Evolutionary conservation across 1,140 invertebrate species (phyloP).

Genomic region (Paraescarpia echinospica): DNA sequence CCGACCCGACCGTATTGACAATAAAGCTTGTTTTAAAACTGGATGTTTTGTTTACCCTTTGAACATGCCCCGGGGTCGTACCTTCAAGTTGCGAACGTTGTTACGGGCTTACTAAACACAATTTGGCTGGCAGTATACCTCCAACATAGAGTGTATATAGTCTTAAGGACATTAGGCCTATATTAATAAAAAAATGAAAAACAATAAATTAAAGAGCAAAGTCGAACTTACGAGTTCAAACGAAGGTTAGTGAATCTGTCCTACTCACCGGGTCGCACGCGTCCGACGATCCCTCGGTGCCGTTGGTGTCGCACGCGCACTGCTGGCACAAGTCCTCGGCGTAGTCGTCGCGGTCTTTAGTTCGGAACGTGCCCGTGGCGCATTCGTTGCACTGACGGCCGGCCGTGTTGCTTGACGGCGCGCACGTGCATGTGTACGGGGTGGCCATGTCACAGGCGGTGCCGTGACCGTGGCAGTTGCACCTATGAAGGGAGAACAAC

Average conservation of each 20-base stretch:
- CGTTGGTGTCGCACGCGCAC: conserved; percentile 57
- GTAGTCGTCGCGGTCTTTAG: background rate
- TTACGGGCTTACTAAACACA: too few relatives aligned
- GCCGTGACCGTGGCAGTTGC: conserved; percentile 56
- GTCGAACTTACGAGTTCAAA: too few relatives aligned
- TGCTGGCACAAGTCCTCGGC: background rate
- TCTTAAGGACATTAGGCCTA: too few relatives aligned
- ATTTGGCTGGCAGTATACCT: too few relatives aligned
- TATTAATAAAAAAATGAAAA: too few relatives aligned
- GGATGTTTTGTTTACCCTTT: too few relatives aligned
- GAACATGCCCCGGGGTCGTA: too few relatives aligned
- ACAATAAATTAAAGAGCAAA: too few relatives aligned
- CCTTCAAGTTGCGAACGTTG: too few relatives aligned
- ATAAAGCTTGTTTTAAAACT: too few relatives aligned
- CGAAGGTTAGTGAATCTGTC: background rate
- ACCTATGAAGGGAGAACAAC: conserved; percentile 36
- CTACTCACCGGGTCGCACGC: conserved; percentile 25
- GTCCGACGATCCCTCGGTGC: conserved; percentile 48
- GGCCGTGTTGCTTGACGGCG: conserved; percentile 42
- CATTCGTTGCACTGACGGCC: conserved; percentile 34
- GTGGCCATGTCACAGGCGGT: conserved; percentile 41
- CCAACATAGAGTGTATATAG: too few relatives aligned
- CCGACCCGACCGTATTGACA: too few relatives aligned
- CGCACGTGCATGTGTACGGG: conserved; percentile 53
- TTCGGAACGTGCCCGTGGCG: background rate